Evolutionary conservation across 2,888 invertebrate species (phyloP).

Genomic region (Homarus gammarus): DNA sequence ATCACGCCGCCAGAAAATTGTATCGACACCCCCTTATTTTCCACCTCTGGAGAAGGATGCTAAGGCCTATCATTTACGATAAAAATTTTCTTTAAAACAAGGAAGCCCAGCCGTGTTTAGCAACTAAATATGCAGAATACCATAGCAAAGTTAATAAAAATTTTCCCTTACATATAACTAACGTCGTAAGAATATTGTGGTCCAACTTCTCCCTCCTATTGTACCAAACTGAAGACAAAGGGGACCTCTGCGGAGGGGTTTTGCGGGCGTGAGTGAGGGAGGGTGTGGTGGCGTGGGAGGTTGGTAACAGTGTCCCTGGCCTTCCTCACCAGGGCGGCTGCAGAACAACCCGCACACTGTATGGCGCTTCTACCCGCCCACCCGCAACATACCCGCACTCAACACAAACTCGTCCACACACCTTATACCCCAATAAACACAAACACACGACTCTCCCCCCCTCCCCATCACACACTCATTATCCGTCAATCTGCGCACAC

Average conservation of each 20-base stretch:
- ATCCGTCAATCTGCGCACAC: background rate
- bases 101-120: too few relatives aligned
- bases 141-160: background rate
- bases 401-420: too few relatives aligned
- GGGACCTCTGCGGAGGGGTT: background rate
- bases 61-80: background rate
- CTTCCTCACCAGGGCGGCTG: background rate
- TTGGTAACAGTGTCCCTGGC: slow-evolving; percentile 23
- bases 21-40: slow-evolving; percentile 18
- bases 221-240: too few relatives aligned
- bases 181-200: too few relatives aligned
- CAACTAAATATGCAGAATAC: too few relatives aligned
- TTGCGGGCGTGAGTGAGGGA: background rate
- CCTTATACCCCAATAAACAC: too few relatives aligned
- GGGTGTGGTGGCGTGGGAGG: background rate
- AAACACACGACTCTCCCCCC: too few relatives aligned
- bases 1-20: slow-evolving; percentile 10
- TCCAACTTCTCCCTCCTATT: too few relatives aligned
- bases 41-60: background rate
- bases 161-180: too few relatives aligned
- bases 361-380: background rate
- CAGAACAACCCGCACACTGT: slow-evolving; percentile 27
- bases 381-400: background rate
- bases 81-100: background rate
- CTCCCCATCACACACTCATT: too few relatives aligned